Evolutionary conservation across 2,797 vertebrate genomes (phyloP).

Genomic region (Pseudochromis fuscus): DNA sequence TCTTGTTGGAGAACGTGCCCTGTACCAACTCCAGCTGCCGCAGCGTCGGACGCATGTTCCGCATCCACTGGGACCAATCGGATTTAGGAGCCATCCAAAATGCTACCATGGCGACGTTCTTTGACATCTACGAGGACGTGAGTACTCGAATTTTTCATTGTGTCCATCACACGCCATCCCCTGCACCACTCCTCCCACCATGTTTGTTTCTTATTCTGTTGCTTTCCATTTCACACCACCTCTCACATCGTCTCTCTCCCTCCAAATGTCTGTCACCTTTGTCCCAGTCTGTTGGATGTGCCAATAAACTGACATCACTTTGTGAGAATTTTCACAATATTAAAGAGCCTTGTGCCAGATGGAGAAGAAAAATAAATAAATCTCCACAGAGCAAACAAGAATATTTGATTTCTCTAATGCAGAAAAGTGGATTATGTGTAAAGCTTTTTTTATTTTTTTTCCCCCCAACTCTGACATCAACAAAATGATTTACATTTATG

Average conservation of each 20-base stretch:
- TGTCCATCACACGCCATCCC: neutral
- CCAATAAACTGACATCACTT: neutral
- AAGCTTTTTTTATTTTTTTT: slow-evolving; percentile 47
- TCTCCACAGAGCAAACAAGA: slow-evolving; percentile 24
- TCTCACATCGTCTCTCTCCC: neutral
- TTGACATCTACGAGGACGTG: slow-evolving; percentile 98
- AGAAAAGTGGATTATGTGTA: slow-evolving; percentile 58
- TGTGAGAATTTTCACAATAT: slow-evolving; percentile 9
- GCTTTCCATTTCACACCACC: neutral
- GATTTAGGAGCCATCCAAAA: slow-evolving; percentile 92
- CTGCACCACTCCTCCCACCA: neutral
- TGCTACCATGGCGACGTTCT: slow-evolving; percentile 92
- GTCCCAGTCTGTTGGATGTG: neutral
- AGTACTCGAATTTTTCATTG: slow-evolving; percentile 81
- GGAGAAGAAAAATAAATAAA: slow-evolving; percentile 32
- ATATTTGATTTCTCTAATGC: slow-evolving; percentile 44
- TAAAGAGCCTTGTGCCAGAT: slow-evolving; percentile 14
- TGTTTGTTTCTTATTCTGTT: neutral
- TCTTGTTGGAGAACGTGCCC: slow-evolving; percentile 93
- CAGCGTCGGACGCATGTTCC: slow-evolving; percentile 88
- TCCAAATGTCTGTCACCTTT: neutral
- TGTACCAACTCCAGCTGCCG: slow-evolving; percentile 88
- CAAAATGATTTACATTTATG: slow-evolving; percentile 43
- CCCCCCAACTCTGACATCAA: slow-evolving; percentile 28
- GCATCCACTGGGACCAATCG: slow-evolving; percentile 92